phyloP scores from a whole-genome alignment of 2,113 vertebrate species.

The Oceanites oceanicus region DNA sequence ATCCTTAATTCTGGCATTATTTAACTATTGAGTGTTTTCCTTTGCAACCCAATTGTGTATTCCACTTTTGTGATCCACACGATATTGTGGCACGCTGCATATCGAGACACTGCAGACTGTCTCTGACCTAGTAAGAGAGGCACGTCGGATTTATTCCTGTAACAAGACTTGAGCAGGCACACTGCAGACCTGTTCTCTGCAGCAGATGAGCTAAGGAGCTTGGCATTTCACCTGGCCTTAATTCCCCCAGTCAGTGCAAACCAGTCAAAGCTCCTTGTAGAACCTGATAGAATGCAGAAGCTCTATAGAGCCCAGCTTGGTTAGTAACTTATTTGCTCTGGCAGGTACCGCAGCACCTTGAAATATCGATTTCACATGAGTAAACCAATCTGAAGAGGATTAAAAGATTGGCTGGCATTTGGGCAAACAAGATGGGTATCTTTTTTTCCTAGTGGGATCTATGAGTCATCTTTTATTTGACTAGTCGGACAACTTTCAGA shows the following conservation, averaged over 20 bases:
- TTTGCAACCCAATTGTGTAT: neutral
- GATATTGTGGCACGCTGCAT: neutral
- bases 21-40: neutral
- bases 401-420: neutral
- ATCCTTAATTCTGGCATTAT: constrained; percentile 6
- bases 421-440: neutral
- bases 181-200: neutral
- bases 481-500: neutral
- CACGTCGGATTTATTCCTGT: neutral
- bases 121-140: constrained; percentile 20
- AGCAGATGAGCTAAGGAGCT: constrained; percentile 33
- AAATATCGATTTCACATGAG: neutral
- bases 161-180: neutral
- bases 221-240: constrained; percentile 26
- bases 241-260: neutral
- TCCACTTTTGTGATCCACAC: neutral
- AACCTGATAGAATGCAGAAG: neutral
- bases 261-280: neutral
- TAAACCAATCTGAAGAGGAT: constrained; percentile 31
- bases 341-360: neutral
- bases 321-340: neutral
- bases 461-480: constrained; percentile 18
- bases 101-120: neutral
- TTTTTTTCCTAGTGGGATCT: neutral
- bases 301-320: neutral